Base-by-base conservation (phyloP, 2,888 invertebrate species). In the Plemyria rubiginata region DNA sequence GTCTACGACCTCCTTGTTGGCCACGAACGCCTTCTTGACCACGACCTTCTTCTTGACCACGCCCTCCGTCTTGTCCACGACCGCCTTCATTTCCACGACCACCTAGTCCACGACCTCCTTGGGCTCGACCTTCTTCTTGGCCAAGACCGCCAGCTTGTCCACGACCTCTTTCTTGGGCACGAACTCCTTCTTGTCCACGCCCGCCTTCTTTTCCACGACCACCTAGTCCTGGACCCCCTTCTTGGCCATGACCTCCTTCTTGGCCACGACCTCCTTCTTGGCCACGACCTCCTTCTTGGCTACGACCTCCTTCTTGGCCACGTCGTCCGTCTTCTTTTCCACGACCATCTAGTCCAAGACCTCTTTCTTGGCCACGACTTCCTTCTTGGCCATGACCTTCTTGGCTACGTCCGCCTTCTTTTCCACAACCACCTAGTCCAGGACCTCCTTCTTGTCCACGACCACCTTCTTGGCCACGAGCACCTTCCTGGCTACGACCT, bases 281-380 rank as follows among this genome's bases (percentile, higher is more conserved):
- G 22, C 22, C 22, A 22, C 22, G 22, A 3, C 22, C 22, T 22
- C 22, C 22, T 3, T 2, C 3, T 2, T 22, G 2, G 3, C 22
- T 3, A 22, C 22, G 22, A 3, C 22, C 22, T 22, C 22, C 45
- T 36, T 38, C 48, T 28, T 41, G 22, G 16, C 15, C 49, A 36
- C 41, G 41, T 16, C 60, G 6, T 2, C 13, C 49, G 8, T 3
- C 22, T 22, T 49, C 29, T 29, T 49, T 15, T 22, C 22, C 22
- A 0, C 53, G 48, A 3, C 7, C 46, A 9, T 57, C 43, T 51
- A 22, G 16, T 16, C 40, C 48, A 32, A 48, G 59, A 15, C 38
- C 38, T 12, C 15, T 15, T 29, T 32, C 43, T 52, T 38, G 38
- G 13, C 16, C 32, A 32, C 13, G 48, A 22, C 40, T 38, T 2